phyloP scores from a whole-genome alignment of 1,140 invertebrate species.

The Holotrichia oblita region DNA sequence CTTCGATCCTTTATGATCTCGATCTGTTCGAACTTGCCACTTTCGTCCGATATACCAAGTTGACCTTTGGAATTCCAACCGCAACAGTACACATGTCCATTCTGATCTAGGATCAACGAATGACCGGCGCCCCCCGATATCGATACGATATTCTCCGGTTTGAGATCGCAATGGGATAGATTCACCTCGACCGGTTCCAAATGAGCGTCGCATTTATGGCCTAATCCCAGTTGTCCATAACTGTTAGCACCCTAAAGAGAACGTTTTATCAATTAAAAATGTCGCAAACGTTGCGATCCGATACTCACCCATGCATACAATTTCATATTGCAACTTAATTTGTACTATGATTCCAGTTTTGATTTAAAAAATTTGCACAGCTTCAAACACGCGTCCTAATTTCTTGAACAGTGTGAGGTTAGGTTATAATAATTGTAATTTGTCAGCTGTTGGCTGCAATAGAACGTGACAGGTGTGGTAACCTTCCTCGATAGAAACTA shows the following conservation, averaged over 20 bases:
- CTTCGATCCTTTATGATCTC: conserved; percentile 66
- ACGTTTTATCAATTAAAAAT: background rate
- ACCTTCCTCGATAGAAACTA: too few species aligned
- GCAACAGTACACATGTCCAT: conserved; percentile 80
- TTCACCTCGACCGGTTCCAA: conserved; percentile 67
- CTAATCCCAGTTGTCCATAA: conserved; percentile 81
- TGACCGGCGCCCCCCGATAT: conserved; percentile 83
- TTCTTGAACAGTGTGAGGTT: conserved; percentile 26
- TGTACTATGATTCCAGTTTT: conserved; percentile 40
- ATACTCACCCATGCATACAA: conserved; percentile 52
- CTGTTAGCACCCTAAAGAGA: conserved; percentile 82
- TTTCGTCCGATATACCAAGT: conserved; percentile 69
- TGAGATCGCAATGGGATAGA: conserved; percentile 60
- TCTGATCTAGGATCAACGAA: conserved; percentile 72
- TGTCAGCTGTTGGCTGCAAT: background rate
- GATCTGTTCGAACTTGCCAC: conserved; percentile 65
- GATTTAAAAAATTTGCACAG: conserved; percentile 1
- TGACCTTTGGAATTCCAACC: conserved; percentile 90
- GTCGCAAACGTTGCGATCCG: background rate
- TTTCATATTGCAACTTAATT: conserved; percentile 46
- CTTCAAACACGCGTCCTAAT: conserved; percentile 37
- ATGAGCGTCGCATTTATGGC: conserved; percentile 73
- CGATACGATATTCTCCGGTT: conserved; percentile 64
- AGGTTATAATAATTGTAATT: background rate
- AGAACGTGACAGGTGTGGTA: too few species aligned